Evolutionary conservation across 1,140 invertebrate genomes (phyloP).

Genomic region (Ladona fulva): DNA sequence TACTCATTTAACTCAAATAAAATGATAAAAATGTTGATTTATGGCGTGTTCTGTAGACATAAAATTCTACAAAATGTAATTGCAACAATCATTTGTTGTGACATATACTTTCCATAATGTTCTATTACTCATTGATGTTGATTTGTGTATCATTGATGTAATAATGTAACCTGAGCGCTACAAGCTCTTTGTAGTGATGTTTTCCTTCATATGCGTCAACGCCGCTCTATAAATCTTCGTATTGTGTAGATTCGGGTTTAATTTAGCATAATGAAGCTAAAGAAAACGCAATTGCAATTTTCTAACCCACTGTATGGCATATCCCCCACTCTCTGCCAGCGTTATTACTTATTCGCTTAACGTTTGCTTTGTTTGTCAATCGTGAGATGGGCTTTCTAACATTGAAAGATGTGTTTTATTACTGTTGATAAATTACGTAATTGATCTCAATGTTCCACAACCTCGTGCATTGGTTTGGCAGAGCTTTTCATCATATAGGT

Average conservation of each 20-base stretch:
- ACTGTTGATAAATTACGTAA: not conserved
- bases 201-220: not conserved
- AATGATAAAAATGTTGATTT: not conserved
- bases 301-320: not conserved
- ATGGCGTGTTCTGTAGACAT: too few species aligned
- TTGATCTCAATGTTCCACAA: not conserved
- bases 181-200: not conserved
- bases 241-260: not conserved
- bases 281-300: not conserved
- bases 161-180: not conserved
- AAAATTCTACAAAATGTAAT: too few species aligned
- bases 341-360: not conserved
- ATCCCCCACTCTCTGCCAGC: conserved; percentile 5
- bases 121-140: not conserved
- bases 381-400: not conserved
- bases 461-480: not conserved
- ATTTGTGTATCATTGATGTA: conserved; percentile 10
- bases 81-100: too few species aligned
- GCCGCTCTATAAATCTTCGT: not conserved
- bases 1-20: not conserved
- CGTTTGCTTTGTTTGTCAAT: not conserved
- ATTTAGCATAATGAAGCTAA: not conserved
- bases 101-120: not conserved
- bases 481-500: not conserved
- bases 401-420: not conserved